These are phyloP conservation scores for Netelia virgata DNA, from an alignment of 2,888 invertebrate genomes.

Conservation along the genomic window DNA sequence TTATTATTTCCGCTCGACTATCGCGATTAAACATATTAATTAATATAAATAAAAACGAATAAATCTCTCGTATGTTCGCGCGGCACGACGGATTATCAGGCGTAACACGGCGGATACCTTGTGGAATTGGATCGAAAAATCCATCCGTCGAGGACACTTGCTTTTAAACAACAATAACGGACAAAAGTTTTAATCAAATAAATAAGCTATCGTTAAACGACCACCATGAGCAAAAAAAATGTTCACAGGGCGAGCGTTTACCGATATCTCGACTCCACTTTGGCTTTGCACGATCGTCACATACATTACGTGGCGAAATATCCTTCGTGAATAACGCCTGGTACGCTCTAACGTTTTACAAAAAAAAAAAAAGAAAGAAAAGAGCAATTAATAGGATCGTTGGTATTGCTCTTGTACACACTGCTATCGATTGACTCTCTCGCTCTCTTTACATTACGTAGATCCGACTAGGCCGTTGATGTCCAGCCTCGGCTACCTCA, in stretches of 20 bases:
- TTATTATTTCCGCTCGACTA: neutral
- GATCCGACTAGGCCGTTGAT: conserved; percentile 68
- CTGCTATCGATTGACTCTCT: conserved; percentile 45
- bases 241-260: neutral
- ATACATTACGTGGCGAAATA: conserved; percentile 70
- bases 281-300: conserved; percentile 60
- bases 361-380: conserved; percentile 70
- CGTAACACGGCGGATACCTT: neutral
- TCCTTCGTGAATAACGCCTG: conserved; percentile 25
- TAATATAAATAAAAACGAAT: conserved; percentile 25
- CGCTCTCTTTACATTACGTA: conserved; percentile 61
- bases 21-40: conserved; percentile 28
- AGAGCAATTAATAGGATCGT: conserved; percentile 74
- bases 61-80: neutral
- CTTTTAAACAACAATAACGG: conserved; percentile 69
- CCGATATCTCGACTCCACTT: conserved; percentile 53
- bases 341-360: conserved; percentile 67
- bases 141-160: conserved; percentile 4
- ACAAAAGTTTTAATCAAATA: conserved; percentile 73
- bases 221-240: neutral
- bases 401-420: conserved; percentile 77
- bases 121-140: conserved; percentile 14
- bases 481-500: conserved; percentile 81
- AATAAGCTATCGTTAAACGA: conserved; percentile 72
- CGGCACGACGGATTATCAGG: conserved; percentile 3